Evolutionary conservation across 92 coral and sea anemone species (phyloP).

Genomic region (Muricea muricata): DNA sequence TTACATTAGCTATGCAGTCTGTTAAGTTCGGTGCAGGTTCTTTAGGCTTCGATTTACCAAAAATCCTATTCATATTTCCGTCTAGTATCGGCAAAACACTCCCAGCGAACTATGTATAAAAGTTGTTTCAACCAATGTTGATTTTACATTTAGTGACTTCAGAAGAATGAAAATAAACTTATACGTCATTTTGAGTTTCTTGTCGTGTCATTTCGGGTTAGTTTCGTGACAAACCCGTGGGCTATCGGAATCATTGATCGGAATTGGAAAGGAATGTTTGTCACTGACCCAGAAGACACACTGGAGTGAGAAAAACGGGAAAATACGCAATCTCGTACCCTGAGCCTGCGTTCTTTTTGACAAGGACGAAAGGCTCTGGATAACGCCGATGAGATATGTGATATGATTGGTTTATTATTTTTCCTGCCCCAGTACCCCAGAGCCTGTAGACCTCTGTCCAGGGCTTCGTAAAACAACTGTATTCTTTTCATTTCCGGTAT

Average conservation of each 20-base stretch:
- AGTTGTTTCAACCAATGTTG: background rate
- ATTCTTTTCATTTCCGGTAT: too few relatives aligned
- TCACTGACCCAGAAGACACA: too few relatives aligned
- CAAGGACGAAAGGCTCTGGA: too few relatives aligned
- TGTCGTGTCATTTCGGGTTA: background rate
- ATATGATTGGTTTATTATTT: too few relatives aligned
- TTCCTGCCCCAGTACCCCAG: too few relatives aligned
- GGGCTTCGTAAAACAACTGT: too few relatives aligned
- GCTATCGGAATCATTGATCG: background rate
- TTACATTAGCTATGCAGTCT: slow-evolving; percentile 89
- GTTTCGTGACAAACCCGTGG: background rate
- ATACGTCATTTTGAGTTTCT: slow-evolving; percentile 2
- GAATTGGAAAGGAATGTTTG: too few relatives aligned
- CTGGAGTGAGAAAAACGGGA: too few relatives aligned
- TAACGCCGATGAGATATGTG: too few relatives aligned
- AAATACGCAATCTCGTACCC: too few relatives aligned
- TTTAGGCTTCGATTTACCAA: slow-evolving; percentile 92
- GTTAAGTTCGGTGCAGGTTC: slow-evolving; percentile 98
- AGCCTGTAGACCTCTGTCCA: too few relatives aligned
- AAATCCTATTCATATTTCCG: slow-evolving; percentile 89
- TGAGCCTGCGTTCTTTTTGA: too few relatives aligned
- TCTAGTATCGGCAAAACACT: background rate
- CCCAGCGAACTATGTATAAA: background rate
- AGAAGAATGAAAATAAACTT: slow-evolving; percentile 5
- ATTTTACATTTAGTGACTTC: background rate